phyloP scores from a whole-genome alignment of 2,888 invertebrate genomes.

The Xestoiulus laeticollis region DNA sequence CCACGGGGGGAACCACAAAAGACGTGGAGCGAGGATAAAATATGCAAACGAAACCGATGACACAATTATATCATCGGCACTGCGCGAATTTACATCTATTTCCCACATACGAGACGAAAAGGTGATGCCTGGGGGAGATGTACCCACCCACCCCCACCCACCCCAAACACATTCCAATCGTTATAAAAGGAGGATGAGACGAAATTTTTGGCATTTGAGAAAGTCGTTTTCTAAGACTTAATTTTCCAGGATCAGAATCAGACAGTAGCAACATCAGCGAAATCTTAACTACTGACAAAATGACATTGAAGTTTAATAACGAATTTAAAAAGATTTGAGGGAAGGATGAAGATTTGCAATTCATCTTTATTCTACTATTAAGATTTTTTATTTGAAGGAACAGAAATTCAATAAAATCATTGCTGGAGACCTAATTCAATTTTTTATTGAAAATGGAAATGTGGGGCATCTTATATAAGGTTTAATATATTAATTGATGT shows the following conservation, averaged over 20 bases:
- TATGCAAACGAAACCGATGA: constrained; percentile 43
- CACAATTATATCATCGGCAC: constrained; percentile 43
- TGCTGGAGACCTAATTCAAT: no score
- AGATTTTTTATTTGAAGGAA: no score
- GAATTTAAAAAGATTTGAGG: background rate
- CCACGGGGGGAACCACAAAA: constrained; percentile 14
- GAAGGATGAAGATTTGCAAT: background rate
- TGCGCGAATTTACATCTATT: constrained; percentile 18
- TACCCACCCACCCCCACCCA: background rate
- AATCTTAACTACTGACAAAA: constrained; percentile 24
- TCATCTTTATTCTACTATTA: no score
- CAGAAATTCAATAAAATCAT: no score
- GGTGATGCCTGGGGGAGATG: background rate
- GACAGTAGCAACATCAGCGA: background rate
- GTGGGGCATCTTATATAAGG: no score
- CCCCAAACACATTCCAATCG: no score
- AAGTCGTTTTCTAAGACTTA: background rate
- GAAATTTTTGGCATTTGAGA: background rate
- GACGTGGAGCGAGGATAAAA: constrained; percentile 16
- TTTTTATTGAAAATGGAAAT: no score
- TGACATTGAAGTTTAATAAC: constrained; percentile 6
- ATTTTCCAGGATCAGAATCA: background rate
- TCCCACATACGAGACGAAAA: background rate
- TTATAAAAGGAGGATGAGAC: no score
- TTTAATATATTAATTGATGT: no score